Conservation (phyloP, 2,888 invertebrate genomes). For the Parnassius orleans region DNA sequence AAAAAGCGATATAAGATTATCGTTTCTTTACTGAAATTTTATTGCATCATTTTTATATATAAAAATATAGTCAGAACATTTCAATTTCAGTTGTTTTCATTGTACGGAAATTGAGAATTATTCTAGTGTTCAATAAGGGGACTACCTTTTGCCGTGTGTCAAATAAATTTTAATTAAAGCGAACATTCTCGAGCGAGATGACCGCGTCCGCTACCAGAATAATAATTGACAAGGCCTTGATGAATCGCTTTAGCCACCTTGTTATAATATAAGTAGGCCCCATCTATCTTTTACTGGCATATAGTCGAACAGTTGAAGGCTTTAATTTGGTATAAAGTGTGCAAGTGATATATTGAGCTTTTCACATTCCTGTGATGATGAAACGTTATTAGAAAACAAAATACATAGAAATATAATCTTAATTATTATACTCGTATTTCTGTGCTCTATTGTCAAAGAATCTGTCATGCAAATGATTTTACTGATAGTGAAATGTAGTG, state of each 20-base stretch:
- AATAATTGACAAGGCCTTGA: slow-evolving; percentile 77
- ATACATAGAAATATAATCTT: too few species aligned
- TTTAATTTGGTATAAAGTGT: slow-evolving; percentile 59
- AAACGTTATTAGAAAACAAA: too few species aligned
- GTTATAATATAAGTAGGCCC: slow-evolving; percentile 65
- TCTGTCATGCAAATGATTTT: too few species aligned
- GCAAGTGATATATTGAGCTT: slow-evolving; percentile 62
- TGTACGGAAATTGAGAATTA: neutral
- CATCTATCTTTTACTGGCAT: slow-evolving; percentile 66
- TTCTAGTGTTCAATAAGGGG: slow-evolving; percentile 17
- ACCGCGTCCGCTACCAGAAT: slow-evolving; percentile 51
- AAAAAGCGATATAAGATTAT: neutral
- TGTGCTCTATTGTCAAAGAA: too few species aligned
- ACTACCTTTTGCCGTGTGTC: slow-evolving; percentile 40
- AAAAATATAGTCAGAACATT: too few species aligned
- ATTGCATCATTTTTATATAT: too few species aligned
- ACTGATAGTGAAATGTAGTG: too few species aligned
- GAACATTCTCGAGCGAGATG: slow-evolving; percentile 53
- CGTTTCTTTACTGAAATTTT: neutral
- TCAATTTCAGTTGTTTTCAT: too few species aligned
- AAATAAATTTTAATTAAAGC: slow-evolving; percentile 78
- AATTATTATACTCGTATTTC: too few species aligned
- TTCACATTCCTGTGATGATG: slow-evolving; percentile 21
- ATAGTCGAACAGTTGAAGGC: slow-evolving; percentile 50
- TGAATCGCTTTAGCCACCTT: slow-evolving; percentile 72